These are phyloP conservation scores for Nudaria mundana DNA, from an alignment of 2,888 invertebrate genomes.

Conservation along the genomic window DNA sequence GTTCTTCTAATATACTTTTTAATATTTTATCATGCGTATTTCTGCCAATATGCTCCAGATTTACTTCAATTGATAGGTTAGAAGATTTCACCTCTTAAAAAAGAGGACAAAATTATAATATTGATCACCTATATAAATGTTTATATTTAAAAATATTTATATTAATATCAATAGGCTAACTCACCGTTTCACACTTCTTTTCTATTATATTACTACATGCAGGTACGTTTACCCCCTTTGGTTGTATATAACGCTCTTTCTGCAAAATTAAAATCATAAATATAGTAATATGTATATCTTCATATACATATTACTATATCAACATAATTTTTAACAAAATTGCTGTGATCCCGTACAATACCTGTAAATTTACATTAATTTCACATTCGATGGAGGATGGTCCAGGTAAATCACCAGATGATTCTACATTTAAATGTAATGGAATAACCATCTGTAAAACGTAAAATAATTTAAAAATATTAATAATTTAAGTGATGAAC, in stretches of 20 bases:
- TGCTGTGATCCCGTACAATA: not conserved
- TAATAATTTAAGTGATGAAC: not conserved
- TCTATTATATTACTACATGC: not conserved
- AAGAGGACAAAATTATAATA: not conserved
- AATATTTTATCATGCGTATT: not conserved
- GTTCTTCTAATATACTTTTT: not conserved
- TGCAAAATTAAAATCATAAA: conserved; percentile 1
- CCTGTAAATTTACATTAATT: not conserved
- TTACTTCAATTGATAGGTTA: not conserved
- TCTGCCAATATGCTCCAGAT: not conserved
- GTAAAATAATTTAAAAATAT: not conserved
- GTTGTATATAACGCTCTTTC: not conserved
- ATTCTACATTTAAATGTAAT: not conserved
- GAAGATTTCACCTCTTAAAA: not conserved
- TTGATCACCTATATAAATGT: not conserved
- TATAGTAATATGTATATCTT: not conserved
- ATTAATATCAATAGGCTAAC: not conserved
- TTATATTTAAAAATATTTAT: not conserved
- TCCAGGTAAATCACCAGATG: not conserved
- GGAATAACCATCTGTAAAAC: not conserved
- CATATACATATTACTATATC: too few species aligned
- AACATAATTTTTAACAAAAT: not conserved
- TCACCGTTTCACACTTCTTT: not conserved
- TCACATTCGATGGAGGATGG: not conserved
- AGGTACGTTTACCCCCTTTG: not conserved